Evolutionary conservation across 2,113 vertebrate species (phyloP).

Genomic region (Sorex araneus): DNA sequence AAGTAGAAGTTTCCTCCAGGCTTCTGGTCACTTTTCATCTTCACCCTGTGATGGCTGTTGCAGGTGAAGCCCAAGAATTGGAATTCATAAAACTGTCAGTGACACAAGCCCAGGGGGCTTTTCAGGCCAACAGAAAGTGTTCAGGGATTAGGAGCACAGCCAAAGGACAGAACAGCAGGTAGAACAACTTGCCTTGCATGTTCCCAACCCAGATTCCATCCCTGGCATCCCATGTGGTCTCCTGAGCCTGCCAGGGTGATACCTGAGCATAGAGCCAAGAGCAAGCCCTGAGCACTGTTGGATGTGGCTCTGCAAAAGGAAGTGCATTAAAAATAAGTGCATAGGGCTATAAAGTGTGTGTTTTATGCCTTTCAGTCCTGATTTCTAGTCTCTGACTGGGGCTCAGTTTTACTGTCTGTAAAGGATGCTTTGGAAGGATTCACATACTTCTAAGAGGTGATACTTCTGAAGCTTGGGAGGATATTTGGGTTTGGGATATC

Average conservation of each 20-base stretch:
- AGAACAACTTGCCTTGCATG: too few species aligned
- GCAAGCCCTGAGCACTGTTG: too few species aligned
- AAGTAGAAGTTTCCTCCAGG: slow-evolving; percentile 78
- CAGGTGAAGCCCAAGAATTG: slow-evolving; percentile 47
- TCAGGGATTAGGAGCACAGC: too few species aligned
- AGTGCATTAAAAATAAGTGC: too few species aligned
- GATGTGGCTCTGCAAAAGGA: too few species aligned
- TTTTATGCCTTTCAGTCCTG: too few species aligned
- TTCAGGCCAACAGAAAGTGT: background rate
- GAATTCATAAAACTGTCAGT: slow-evolving; percentile 51
- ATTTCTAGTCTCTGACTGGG: background rate
- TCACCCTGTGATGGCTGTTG: slow-evolving; percentile 59
- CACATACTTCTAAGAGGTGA: background rate
- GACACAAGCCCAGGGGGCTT: background rate
- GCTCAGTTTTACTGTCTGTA: background rate
- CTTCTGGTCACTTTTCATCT: slow-evolving; percentile 86
- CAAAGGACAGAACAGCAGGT: too few species aligned
- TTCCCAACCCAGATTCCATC: too few species aligned
- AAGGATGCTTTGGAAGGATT: background rate
- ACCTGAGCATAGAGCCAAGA: too few species aligned
- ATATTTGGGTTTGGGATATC: background rate
- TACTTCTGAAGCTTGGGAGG: background rate
- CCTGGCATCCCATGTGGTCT: too few species aligned
- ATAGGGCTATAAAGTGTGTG: too few species aligned
- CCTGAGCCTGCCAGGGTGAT: too few species aligned